These are phyloP conservation scores for Pomatostomus ruficeps DNA, from an alignment of 2,113 vertebrate genomes.

Conservation along the genomic window DNA sequence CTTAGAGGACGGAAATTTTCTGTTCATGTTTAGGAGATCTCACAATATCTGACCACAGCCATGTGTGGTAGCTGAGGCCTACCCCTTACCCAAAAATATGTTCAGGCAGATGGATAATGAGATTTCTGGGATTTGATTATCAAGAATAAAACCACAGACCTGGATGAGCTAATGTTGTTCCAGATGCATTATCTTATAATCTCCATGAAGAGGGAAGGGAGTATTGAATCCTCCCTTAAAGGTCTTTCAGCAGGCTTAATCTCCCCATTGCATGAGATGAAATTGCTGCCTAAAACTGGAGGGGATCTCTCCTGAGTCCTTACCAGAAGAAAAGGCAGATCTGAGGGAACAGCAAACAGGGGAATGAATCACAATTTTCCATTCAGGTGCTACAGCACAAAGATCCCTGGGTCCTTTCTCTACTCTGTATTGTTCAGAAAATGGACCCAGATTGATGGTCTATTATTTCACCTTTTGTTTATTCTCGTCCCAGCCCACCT, in stretches of 20 bases:
- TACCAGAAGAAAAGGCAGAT: neutral
- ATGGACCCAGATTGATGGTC: neutral
- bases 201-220: slow-evolving; percentile 55
- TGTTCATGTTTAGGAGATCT: slow-evolving; percentile 49
- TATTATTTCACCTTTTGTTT: neutral
- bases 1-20: slow-evolving; percentile 32
- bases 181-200: slow-evolving; percentile 71
- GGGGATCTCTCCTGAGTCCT: neutral
- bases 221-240: slow-evolving; percentile 26
- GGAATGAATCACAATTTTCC: neutral
- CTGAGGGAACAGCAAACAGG: neutral
- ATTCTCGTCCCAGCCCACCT: neutral
- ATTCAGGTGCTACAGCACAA: neutral
- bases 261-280: neutral
- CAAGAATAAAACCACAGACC: slow-evolving; percentile 66
- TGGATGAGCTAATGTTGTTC: slow-evolving; percentile 68
- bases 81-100: slow-evolving; percentile 28
- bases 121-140: slow-evolving; percentile 67
- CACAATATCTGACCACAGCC: slow-evolving; percentile 50
- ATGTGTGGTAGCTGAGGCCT: slow-evolving; percentile 10
- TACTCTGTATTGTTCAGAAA: neutral
- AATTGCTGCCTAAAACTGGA: neutral
- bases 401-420: neutral
- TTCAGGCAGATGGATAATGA: slow-evolving; percentile 47
- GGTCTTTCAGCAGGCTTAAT: neutral